Percentiles rank a stretch among this genome's conserved stretches.
These are phyloP conservation scores for Spilosoma lubricipeda DNA, from an alignment of 2,888 invertebrate genomes.

Conservation along the genomic window DNA sequence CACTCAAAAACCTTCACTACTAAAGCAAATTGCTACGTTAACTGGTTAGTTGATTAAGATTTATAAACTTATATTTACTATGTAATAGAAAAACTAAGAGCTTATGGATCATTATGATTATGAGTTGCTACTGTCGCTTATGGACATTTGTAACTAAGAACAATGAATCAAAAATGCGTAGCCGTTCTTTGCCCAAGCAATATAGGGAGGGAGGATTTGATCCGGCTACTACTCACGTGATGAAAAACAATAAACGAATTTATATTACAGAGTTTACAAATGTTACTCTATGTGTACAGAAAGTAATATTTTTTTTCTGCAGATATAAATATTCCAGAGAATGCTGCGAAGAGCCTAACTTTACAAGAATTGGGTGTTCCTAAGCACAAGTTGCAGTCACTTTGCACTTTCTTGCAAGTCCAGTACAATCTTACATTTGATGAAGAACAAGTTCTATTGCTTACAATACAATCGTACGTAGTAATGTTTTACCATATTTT, in stretches of 20 bases:
- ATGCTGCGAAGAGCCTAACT: slow-evolving; percentile 6
- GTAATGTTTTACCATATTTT: background rate
- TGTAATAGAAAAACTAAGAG: background rate
- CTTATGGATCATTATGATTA: too few relatives aligned
- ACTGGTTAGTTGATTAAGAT: slow-evolving; percentile 35
- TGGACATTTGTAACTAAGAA: too few relatives aligned
- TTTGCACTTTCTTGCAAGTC: slow-evolving; percentile 4
- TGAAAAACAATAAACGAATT: too few relatives aligned
- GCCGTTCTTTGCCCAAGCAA: too few relatives aligned
- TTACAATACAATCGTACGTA: slow-evolving; percentile 12
- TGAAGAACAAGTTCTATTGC: slow-evolving; percentile 24
- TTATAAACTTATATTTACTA: background rate
- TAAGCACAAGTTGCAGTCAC: slow-evolving; percentile 39
- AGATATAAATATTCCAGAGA: slow-evolving; percentile 23
- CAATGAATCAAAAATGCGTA: too few relatives aligned
- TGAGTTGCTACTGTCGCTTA: too few relatives aligned
- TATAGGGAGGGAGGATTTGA: too few relatives aligned
- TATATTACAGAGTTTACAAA: too few relatives aligned
- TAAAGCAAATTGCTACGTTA: slow-evolving; percentile 39
- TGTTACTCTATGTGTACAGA: too few relatives aligned
- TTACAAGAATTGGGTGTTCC: slow-evolving; percentile 15
- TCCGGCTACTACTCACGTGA: too few relatives aligned
- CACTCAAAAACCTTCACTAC: slow-evolving; percentile 25
- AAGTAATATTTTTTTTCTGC: too few relatives aligned
- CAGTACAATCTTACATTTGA: slow-evolving; percentile 15